Percentiles rank a stretch among this genome's conserved stretches.
phyloP scores from a whole-genome alignment of 2,797 vertebrate genomes.

The Enteromius viviparus region DNA sequence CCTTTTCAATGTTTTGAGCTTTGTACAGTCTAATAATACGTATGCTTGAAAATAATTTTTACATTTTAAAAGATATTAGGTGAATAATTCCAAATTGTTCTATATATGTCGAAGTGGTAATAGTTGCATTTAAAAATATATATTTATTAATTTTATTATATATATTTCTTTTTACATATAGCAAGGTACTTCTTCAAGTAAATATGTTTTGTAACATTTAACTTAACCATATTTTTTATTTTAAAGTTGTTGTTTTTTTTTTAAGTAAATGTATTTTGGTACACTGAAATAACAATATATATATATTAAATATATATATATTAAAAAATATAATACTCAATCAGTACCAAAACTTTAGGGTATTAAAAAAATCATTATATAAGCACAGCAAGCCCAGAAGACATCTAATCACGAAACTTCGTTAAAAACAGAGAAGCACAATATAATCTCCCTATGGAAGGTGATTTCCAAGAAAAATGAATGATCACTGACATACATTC shows the following conservation, averaged over 20 bases:
- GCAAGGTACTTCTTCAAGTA: neutral
- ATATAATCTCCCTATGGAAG: neutral
- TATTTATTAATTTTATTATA: too few species aligned
- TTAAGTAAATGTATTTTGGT: too few species aligned
- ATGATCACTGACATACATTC: slow-evolving; percentile 3
- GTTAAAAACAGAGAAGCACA: neutral
- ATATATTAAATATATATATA: too few species aligned
- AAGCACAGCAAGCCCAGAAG: too few species aligned
- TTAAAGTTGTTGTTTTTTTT: too few species aligned
- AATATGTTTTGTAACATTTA: too few species aligned
- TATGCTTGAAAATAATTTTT: too few species aligned
- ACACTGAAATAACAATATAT: too few species aligned
- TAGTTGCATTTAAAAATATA: neutral
- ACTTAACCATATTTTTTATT: too few species aligned
- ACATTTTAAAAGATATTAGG: neutral
- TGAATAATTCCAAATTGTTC: neutral
- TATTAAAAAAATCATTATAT: neutral
- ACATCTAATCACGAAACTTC: neutral
- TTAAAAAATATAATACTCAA: neutral
- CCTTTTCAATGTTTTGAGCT: too few species aligned
- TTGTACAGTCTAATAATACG: too few species aligned
- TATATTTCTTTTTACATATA: neutral
- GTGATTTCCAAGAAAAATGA: neutral
- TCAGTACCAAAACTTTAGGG: neutral
- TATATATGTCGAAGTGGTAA: neutral